phyloP scores from a whole-genome alignment of 2,888 invertebrate species.

The Teleogryllus oceanicus region DNA sequence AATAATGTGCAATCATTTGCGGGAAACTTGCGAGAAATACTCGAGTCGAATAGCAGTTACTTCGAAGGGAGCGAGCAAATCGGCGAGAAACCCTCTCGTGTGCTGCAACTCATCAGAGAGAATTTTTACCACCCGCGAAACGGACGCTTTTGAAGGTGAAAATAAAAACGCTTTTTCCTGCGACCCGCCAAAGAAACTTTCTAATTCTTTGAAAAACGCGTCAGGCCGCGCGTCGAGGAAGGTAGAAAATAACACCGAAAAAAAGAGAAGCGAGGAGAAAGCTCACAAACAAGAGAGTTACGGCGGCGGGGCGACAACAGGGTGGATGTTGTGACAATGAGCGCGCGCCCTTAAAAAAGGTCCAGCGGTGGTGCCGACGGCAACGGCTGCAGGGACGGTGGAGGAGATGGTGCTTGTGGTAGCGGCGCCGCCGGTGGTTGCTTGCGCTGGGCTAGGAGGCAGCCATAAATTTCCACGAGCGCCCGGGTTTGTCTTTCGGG shows the following conservation, averaged over 20 bases:
- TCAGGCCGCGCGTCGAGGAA: neutral
- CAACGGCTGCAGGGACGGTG: neutral
- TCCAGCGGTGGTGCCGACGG: neutral
- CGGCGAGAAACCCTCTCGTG: neutral
- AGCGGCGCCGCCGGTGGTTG: neutral
- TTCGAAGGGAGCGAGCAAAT: neutral
- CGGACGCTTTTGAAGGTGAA: constrained; percentile 18
- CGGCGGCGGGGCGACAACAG: constrained; percentile 3
- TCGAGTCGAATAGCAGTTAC: neutral
- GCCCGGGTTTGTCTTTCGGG: constrained; percentile 6
- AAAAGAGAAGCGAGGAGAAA: neutral
- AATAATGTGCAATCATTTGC: no score
- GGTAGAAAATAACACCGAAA: constrained; percentile 5
- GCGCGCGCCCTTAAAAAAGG: neutral
- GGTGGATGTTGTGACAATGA: constrained; percentile 18
- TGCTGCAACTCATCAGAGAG: neutral
- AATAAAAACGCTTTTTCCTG: neutral
- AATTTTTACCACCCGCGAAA: neutral
- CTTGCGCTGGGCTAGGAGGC: neutral
- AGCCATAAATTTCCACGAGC: neutral
- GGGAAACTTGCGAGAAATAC: neutral
- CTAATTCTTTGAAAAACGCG: constrained; percentile 18
- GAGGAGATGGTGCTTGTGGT: neutral
- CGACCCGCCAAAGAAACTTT: neutral
- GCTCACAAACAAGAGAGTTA: constrained; percentile 10